Evolutionary conservation across 1,140 invertebrate genomes (phyloP), one percentile per base, ranked within the genome.

Genomic region (Hyles vespertilio): DNA sequence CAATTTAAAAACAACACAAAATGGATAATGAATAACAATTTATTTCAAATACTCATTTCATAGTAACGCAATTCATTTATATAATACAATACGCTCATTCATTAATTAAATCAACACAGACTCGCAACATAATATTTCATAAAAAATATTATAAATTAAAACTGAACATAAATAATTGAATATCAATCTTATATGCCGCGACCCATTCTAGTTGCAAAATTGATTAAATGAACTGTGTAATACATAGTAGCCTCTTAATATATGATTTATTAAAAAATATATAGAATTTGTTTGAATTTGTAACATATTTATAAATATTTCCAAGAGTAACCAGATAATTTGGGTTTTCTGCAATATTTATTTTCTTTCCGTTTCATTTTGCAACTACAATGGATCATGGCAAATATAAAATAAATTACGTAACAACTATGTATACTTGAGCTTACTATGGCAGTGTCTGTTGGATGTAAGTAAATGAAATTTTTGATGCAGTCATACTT

Each of bases 11-110:
- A 33, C n/a, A 11, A 56, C 8, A 49, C 32, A 56, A 48, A 56
- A 4, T 36, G 32, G 47, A 54, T 69, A 66, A 70, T 69, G 59
- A 60, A 71, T 70, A 81, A 77, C 76, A 81, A 72, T 78, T 74
- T 78, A 71, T 78, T 70, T 70, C 58, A 70, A 74, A 33, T 12
- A 47, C 32, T 47, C 67, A 79, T 68, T 72, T 72, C 61, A 75
- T 73, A 63, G 46, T 51, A 65, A 58, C 59, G 68, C 59, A 70
- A 64, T 69, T 69, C 52, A 65, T 69, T 71, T 45, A 62, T 54
- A 59, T 51, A 50, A 40, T 40, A 40, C 36, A 40, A 40, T 40
- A 40, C 36, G 36, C 36, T 40, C 50, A 51, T 51, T 51, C 32
- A 51, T 51, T 32, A 34, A 51, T 11, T 51, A 51, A 51, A 51